Evolutionary conservation across 2,113 vertebrate species (phyloP).

Genomic region (Mormoops blainvillei): DNA sequence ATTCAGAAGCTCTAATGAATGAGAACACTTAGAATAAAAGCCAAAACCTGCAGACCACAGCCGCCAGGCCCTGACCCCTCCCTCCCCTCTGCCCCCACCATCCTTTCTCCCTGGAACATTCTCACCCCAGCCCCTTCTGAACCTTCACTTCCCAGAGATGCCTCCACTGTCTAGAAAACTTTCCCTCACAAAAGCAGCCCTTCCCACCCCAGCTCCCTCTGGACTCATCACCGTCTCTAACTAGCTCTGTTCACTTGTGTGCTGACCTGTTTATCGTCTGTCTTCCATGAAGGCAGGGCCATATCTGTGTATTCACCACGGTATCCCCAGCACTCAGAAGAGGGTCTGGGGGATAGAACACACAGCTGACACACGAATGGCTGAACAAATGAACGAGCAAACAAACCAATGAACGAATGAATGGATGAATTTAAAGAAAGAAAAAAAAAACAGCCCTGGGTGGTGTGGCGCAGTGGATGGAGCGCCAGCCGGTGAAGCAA

Average conservation of each 20-base stretch:
- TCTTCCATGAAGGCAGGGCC: neutral
- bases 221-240: fast-evolving
- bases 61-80: neutral
- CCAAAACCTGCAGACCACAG: neutral
- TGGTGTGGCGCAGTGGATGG: too few relatives aligned
- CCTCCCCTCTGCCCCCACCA: neutral
- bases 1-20: neutral
- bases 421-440: neutral
- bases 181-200: neutral
- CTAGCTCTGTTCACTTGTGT: fast-evolving
- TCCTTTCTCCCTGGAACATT: neutral
- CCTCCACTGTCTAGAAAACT: neutral
- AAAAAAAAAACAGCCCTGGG: too few relatives aligned
- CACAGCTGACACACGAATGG: neutral
- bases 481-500: too few relatives aligned
- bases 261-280: neutral
- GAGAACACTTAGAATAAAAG: neutral
- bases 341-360: neutral
- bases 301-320: neutral
- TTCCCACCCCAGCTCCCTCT: neutral
- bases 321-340: neutral
- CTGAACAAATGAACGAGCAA: neutral
- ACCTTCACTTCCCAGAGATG: neutral
- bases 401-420: fast-evolving
- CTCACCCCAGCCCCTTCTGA: neutral